Evolutionary conservation across 2,113 vertebrate genomes (phyloP).

Genomic region (Hippocampus comes): DNA sequence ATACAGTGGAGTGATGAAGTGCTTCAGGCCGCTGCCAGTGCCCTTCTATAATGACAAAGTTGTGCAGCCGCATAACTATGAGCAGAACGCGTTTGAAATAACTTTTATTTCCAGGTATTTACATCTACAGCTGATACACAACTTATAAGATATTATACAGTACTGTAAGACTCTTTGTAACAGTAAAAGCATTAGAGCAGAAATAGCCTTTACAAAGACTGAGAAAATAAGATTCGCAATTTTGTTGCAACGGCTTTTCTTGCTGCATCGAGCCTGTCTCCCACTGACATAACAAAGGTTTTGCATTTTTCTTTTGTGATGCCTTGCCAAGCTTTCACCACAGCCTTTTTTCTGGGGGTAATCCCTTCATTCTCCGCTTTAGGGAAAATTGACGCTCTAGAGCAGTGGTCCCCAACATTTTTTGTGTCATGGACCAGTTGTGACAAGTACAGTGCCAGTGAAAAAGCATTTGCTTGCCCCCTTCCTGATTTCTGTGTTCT

Average conservation of each 20-base stretch:
- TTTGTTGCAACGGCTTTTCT: not conserved
- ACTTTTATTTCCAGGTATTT: not conserved
- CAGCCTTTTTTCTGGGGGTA: not conserved
- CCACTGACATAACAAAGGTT: not conserved
- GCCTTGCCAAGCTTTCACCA: not conserved
- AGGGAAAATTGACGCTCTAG: slow-evolving; percentile 8
- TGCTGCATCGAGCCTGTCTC: not conserved
- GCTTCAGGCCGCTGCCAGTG: slow-evolving; percentile 15
- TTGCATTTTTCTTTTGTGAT: not conserved
- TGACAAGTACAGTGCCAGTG: too few relatives aligned
- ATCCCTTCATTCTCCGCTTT: not conserved
- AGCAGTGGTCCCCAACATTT: too few relatives aligned
- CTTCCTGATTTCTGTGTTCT: too few relatives aligned
- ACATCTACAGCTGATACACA: not conserved
- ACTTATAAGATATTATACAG: too few relatives aligned
- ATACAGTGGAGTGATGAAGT: slow-evolving; percentile 46
- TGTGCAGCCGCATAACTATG: slow-evolving; percentile 2
- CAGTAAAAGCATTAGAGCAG: not conserved
- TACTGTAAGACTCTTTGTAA: too few relatives aligned
- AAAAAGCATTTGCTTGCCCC: too few relatives aligned
- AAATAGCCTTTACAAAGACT: not conserved
- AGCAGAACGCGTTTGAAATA: not conserved
- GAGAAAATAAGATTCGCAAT: not conserved
- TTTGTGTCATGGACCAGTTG: too few relatives aligned
- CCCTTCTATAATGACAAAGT: slow-evolving; percentile 40